Evolutionary conservation across 2,888 invertebrate genomes (phyloP), one percentile per base, ranked within the genome.

Genomic region (Deladenus siricidicola): DNA sequence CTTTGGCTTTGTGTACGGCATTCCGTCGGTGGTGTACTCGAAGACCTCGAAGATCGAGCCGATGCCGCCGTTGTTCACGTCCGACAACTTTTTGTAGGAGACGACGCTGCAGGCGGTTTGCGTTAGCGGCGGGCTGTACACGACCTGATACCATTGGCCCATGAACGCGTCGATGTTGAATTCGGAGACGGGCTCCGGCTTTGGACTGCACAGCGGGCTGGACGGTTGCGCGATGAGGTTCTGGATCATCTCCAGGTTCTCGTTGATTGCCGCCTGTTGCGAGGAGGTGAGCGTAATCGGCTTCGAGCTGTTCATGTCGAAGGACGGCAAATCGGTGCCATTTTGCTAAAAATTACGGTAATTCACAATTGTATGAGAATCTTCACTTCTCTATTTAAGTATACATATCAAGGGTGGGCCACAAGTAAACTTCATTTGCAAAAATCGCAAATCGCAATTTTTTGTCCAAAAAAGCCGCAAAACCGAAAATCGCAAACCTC

Each of bases 1-100:
- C 53, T 70, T 70, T 17, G 79, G 78, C 59, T 75, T 73, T 63
- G 73, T 75, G 61, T 72, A 78, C 28, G 78, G 78, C 19, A 77
- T 78, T 49, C 78, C 79, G 53, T 77, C 79, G n/a, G 78, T 78
- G 6, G 75, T 73, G 69, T 79, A 79, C 66, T 79, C 78, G 62
- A 79, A 79, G 44, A 75, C 72, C 52, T 79, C 77, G 62, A 79
- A 75, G 55, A 79, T 70, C 1, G 75, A 72, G 19, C 69, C 69
- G 45, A 71, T 64, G 19, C 71, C 77, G 26, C 75, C 77, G 45
- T 69, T 68, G 60, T 72, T 74, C 19, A 74, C 70, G 58, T 76
- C 75, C 24, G 68, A 67, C 56, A 78, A 60, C 61, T 76, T 78
- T 60, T 78, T 78, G 68, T 78, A 79, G 43, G 74, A 70, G n/a